Evolutionary conservation across 2,888 invertebrate species (phyloP), one percentile per base, ranked within the genome.

Genomic region (Dryocosmus kuriphilus): DNA sequence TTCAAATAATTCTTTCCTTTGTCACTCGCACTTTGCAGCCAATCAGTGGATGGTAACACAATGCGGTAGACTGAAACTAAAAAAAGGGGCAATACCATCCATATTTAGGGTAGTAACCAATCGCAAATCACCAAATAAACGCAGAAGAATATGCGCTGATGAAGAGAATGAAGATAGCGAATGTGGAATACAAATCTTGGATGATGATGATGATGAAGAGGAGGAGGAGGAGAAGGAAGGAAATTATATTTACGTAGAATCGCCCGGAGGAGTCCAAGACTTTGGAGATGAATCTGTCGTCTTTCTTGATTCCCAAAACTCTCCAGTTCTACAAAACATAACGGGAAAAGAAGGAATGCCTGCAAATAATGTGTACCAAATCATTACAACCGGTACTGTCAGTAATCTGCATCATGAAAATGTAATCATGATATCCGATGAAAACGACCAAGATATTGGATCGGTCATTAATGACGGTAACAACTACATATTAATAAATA

Each of bases 1-100:
- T 16, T 91, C 91, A 0, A 90, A 90, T 63, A 89, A 89, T 82
- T 90, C 92, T 3, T 89, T 90, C 79, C 85, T 92, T 3, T 92
- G 92, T 79, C 89, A 91, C 63, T 88, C 87, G 38, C 91, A 91
- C n/a, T 91, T 91, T 79, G 85, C 89, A 75, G 80, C 88, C 3
- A 87, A 87, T 74, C 88, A 91, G 77, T 91, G 90, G 91, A 80
- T 85, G 8, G 79, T 88, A 16, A 85, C 87, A 0, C 81, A 85
- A 62, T 88, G 83, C 75, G 90, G 91, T 19, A 85, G 85, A 79
- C 79, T 90, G 19, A 89, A 86, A 78, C 80, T 91, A n/a, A 89
- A 85, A 76, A 90, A 88, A 75, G 88, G 89, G 65, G 91, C 91
- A 24, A 19, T 91, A 24, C 91, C 91, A 2, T 88, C 90, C 22